phyloP scores from a whole-genome alignment of 2,797 vertebrate genomes.

The Sparus aurata region DNA sequence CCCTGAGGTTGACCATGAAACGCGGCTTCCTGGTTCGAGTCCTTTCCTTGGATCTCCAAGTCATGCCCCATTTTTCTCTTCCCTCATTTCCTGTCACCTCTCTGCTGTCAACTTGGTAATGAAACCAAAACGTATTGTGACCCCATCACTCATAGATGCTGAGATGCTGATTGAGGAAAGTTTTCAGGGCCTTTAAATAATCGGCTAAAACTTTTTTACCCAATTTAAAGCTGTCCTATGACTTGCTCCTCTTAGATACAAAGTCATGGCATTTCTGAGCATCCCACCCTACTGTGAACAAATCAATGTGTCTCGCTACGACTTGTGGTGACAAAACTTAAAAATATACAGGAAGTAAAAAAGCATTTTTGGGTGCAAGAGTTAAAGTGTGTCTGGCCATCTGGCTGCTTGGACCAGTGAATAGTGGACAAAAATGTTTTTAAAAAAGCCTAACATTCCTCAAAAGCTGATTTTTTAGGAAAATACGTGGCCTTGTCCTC shows the following conservation, averaged over 20 bases:
- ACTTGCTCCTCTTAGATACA: no score
- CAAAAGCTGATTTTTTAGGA: conserved; percentile 3
- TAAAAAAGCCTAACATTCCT: background rate
- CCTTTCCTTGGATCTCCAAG: background rate
- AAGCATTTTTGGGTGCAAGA: background rate
- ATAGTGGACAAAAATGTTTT: background rate
- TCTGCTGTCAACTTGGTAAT: background rate
- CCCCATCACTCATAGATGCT: background rate
- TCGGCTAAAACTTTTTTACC: background rate
- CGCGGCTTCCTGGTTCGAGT: background rate
- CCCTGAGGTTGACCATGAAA: background rate
- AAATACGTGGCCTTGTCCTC: background rate
- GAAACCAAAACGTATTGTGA: background rate
- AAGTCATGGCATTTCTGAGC: background rate
- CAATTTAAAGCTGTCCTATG: no score
- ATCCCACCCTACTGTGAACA: background rate
- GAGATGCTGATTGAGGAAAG: background rate
- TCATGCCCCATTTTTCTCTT: background rate
- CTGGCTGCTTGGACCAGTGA: background rate
- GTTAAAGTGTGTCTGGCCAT: background rate
- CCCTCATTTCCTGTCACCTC: background rate
- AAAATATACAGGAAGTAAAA: background rate
- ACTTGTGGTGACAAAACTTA: background rate
- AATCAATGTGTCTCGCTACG: background rate
- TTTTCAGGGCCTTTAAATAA: background rate